phyloP scores from a whole-genome alignment of 1,140 invertebrate species.

The Pachypeltis micranthus region DNA sequence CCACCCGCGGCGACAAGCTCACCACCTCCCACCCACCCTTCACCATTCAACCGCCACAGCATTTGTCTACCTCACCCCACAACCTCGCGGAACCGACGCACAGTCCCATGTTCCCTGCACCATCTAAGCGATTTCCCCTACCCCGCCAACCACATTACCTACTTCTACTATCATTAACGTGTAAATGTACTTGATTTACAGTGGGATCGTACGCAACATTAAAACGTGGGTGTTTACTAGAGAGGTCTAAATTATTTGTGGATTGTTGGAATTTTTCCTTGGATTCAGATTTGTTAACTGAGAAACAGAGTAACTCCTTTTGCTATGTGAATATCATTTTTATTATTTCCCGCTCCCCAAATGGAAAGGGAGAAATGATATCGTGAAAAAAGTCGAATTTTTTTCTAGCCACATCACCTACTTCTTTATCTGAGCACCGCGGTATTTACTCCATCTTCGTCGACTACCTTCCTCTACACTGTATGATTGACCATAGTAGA shows the following conservation, averaged over 20 bases:
- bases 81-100: not conserved
- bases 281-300: not conserved
- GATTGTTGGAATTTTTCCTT: not conserved
- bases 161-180: not conserved
- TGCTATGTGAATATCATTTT: no score
- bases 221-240: no score
- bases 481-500: no score
- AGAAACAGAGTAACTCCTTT: no score
- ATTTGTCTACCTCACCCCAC: not conserved
- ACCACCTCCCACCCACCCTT: not conserved
- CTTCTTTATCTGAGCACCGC: no score
- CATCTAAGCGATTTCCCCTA: not conserved
- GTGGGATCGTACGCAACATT: no score
- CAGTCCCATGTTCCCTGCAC: not conserved
- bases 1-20: conserved; percentile 2
- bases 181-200: not conserved
- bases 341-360: no score
- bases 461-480: no score
- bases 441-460: no score
- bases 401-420: no score
- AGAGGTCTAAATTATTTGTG: not conserved
- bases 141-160: not conserved
- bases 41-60: not conserved
- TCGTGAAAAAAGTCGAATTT: not conserved
- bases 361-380: no score